Evolutionary conservation across 2,888 invertebrate species (phyloP).

Genomic region (Andrena fulva): DNA sequence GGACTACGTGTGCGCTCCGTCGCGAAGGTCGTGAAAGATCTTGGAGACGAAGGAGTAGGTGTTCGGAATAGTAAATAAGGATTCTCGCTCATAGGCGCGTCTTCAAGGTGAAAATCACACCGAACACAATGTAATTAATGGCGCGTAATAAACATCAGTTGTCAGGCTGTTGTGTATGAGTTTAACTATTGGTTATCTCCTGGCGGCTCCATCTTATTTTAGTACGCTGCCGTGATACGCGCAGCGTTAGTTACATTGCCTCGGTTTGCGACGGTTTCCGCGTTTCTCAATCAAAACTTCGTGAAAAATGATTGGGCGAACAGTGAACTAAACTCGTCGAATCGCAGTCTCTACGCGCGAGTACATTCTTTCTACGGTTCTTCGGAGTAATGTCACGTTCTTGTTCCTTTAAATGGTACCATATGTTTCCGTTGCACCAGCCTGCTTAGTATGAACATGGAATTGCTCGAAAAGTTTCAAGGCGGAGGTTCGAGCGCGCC

Average conservation of each 20-base stretch:
- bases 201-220: conserved; percentile 26
- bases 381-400: too few relatives aligned
- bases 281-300: conserved; percentile 5
- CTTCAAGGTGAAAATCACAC: conserved; percentile 13
- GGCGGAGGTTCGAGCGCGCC: neutral
- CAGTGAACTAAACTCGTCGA: too few relatives aligned
- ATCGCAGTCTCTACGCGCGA: too few relatives aligned
- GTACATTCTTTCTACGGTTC: too few relatives aligned
- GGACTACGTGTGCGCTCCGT: neutral
- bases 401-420: too few relatives aligned
- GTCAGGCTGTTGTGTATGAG: conserved; percentile 24
- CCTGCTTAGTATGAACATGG: too few relatives aligned
- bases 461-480: neutral
- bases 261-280: conserved; percentile 16
- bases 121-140: conserved; percentile 15
- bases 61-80: conserved; percentile 15
- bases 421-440: too few relatives aligned
- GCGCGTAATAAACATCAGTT: conserved; percentile 39
- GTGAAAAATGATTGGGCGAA: too few relatives aligned
- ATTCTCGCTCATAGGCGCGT: conserved; percentile 9
- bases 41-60: neutral
- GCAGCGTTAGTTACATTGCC: neutral
- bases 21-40: conserved; percentile 10
- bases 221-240: conserved; percentile 13
- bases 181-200: conserved; percentile 37